A percentile compares a stretch with the other conserved stretches of the same genome.
Conservation (phyloP, 1,140 invertebrate species). For the Idris sp. region DNA sequence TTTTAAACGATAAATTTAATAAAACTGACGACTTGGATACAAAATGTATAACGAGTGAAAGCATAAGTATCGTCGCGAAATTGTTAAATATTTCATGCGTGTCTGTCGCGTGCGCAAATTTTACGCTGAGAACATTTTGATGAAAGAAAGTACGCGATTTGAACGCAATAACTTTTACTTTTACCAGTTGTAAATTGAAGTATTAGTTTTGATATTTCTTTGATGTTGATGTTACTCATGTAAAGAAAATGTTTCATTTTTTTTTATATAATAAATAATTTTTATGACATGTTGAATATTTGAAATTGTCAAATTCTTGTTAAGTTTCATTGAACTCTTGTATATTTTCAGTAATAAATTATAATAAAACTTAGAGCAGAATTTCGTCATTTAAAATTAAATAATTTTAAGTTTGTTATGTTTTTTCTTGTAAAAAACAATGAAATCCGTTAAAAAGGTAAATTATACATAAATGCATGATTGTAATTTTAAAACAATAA, state of each 20-base stretch:
- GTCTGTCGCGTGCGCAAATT: conserved; percentile 56
- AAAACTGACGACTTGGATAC: not conserved
- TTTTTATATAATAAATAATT: too few relatives aligned
- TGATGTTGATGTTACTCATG: not conserved
- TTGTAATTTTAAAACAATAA: too few relatives aligned
- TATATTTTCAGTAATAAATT: too few relatives aligned
- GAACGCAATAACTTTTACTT: conserved; percentile 56
- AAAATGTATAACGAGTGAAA: conserved; percentile 33
- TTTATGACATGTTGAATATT: not conserved
- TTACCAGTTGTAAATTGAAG: conserved; percentile 46
- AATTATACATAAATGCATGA: too few relatives aligned
- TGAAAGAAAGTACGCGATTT: conserved; percentile 56
- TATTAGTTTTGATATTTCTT: too few relatives aligned
- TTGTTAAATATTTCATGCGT: conserved; percentile 50
- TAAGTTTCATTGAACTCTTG: too few relatives aligned
- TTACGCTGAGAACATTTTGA: conserved; percentile 37
- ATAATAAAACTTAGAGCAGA: too few relatives aligned
- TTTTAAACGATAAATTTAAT: not conserved
- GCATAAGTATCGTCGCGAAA: conserved; percentile 23
- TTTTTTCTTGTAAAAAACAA: too few relatives aligned
- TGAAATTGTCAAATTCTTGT: too few relatives aligned
- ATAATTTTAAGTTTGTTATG: too few relatives aligned
- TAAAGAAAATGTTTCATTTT: not conserved
- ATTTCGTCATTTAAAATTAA: too few relatives aligned
- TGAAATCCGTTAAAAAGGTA: too few relatives aligned